Base-by-base conservation (phyloP, 2,888 invertebrate genomes). In the Lampropteryx suffumata region DNA sequence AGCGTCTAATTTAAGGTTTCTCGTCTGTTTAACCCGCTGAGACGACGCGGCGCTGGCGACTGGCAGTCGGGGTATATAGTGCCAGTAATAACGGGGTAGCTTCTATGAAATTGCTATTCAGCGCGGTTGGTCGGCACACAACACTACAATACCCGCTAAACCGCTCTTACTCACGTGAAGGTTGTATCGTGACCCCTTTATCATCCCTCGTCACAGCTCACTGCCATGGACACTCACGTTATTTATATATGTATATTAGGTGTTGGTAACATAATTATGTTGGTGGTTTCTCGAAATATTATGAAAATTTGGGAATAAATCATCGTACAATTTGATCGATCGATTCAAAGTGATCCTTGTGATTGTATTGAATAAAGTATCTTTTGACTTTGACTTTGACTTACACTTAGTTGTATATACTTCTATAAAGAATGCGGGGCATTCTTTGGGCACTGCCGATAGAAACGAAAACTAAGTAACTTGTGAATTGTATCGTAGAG, bases 51-150 rank as follows among this genome's bases (percentile, higher is more conserved):
- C 17, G 33, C 24, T 35, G 49, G 79, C 77, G 77, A 75, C 77
- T 73, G 63, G 61, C 65, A 69, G 78, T 71, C 74, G 72, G 72
- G 75, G 24, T 24, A 24, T 83, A 77, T 80, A 81, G 71, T 74
- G 62, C 77, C 77, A 77, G 63, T 82, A 85, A 85, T 84, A 79
- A 82, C 69, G 78, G 76, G 81, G 69, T 77, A 68, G 74, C 71
- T 69, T 69, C 73, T 76, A 76, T 76, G 70, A 82, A 83, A 85
- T 82, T 79, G 78, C 76, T 79, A 76, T 78, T 79, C 73, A 76
- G 76, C 82, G 76, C 71, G 76, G 76, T 78, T 69, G 71, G 75
- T 68, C 64, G 73, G 68, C 69, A 67, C 68, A 71, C 73, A 71
- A 73, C 68, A 76, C 73, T 77, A 76, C 73, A 75, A 76, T 76